phyloP scores from a whole-genome alignment of 2,888 invertebrate genomes.

The Muscina levida region DNA sequence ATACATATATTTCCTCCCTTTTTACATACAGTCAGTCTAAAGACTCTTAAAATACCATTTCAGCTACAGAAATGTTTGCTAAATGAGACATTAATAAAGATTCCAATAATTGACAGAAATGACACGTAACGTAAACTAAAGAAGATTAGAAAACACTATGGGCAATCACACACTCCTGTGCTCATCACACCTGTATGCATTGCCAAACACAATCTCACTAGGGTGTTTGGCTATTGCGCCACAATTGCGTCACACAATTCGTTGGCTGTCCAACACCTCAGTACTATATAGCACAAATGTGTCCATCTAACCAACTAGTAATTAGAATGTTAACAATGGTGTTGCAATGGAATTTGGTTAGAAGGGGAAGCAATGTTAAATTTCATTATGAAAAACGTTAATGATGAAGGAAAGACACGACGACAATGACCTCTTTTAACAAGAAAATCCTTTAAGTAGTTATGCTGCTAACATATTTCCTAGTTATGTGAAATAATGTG shows the following conservation, averaged over 20 bases:
- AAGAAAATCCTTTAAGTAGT: too few relatives aligned
- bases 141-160: constrained; percentile 49
- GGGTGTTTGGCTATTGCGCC: constrained; percentile 33
- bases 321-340: constrained; percentile 44
- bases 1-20: too few relatives aligned
- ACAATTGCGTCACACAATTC: not conserved
- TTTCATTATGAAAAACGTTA: constrained; percentile 7
- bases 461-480: too few relatives aligned
- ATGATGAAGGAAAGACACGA: not conserved
- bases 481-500: too few relatives aligned
- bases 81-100: constrained; percentile 48
- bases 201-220: not conserved
- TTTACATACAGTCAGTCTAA: too few relatives aligned
- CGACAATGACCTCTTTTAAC: too few relatives aligned
- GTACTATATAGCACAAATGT: constrained; percentile 36
- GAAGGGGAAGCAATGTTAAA: not conserved
- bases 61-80: constrained; percentile 37
- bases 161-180: constrained; percentile 8
- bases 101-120: constrained; percentile 59
- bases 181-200: not conserved
- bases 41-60: too few relatives aligned
- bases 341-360: not conserved
- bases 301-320: constrained; percentile 28
- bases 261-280: too few relatives aligned
- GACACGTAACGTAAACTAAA: constrained; percentile 63